Evolutionary conservation across 1,140 invertebrate species (phyloP).

Genomic region (Nixonia krombeini): DNA sequence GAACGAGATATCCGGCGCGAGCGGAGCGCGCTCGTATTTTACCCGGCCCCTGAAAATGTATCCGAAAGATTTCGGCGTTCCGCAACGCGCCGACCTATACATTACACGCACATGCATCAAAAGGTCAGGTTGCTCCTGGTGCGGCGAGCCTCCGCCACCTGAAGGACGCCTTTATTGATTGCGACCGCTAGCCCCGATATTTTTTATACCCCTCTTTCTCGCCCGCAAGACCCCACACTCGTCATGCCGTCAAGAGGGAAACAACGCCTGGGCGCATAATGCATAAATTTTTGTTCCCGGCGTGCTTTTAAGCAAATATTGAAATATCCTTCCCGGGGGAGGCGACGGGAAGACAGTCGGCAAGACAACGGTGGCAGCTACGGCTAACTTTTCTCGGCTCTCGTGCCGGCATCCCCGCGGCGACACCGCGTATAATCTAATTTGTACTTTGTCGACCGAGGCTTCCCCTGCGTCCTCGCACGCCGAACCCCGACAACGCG

Average conservation of each 20-base stretch:
- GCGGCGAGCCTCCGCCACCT: too few relatives aligned
- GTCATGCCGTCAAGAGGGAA: too few relatives aligned
- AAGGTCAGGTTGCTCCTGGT: constrained; percentile 47
- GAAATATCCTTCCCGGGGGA: constrained; percentile 42
- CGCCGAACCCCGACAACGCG: constrained; percentile 16
- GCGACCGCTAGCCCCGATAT: constrained; percentile 26
- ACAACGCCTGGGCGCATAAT: constrained; percentile 21
- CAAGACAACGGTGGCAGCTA: constrained; percentile 14
- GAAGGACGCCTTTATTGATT: constrained; percentile 43
- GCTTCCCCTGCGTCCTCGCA: constrained; percentile 27
- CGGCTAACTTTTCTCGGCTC: constrained; percentile 53
- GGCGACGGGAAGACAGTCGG: background rate
- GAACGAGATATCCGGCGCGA: background rate
- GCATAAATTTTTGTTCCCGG: constrained; percentile 42
- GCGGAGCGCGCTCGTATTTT: constrained; percentile 44
- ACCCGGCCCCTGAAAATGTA: constrained; percentile 40
- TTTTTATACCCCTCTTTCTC: constrained; percentile 25
- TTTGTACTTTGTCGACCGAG: constrained; percentile 60
- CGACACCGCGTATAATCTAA: constrained; percentile 61
- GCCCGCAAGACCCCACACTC: too few relatives aligned
- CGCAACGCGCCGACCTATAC: constrained; percentile 35
- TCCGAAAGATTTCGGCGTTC: constrained; percentile 33
- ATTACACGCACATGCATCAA: constrained; percentile 46
- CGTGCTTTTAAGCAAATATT: constrained; percentile 42
- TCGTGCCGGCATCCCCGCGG: constrained; percentile 54